Conservation (phyloP, 1,140 invertebrate species). For the Acyrthosiphon pisum region DNA sequence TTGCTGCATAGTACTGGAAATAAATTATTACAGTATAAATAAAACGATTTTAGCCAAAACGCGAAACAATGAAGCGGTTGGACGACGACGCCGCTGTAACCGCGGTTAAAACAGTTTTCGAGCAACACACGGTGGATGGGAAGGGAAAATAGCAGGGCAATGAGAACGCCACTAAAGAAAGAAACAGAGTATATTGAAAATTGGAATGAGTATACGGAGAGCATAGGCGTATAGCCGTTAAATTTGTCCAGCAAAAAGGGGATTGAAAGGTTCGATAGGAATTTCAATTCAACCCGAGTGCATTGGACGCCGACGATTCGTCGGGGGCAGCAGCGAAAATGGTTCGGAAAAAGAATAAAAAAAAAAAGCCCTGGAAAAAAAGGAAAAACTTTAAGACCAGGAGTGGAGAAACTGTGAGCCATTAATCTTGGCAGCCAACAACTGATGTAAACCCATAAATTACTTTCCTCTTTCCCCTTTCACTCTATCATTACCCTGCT, state of each 20-base stretch:
- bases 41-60: constrained; percentile 32
- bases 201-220: background rate
- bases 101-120: background rate
- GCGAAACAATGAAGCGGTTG: background rate
- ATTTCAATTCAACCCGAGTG: constrained; percentile 51
- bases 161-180: background rate
- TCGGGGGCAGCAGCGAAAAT: constrained; percentile 47
- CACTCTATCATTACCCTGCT: constrained; percentile 42
- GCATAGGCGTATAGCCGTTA: constrained; percentile 16
- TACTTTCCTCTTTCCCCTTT: constrained; percentile 51
- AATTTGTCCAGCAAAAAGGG: constrained; percentile 49
- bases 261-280: constrained; percentile 54
- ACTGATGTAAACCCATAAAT: constrained; percentile 54
- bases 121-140: background rate
- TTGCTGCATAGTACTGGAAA: background rate
- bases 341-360: constrained; percentile 48
- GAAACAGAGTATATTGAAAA: constrained; percentile 42
- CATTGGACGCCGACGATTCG: constrained; percentile 42
- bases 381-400: constrained; percentile 51
- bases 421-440: constrained; percentile 54
- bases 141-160: background rate
- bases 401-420: constrained; percentile 45
- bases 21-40: background rate
- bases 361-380: constrained; percentile 33
- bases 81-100: background rate